phyloP scores from a whole-genome alignment of 2,888 invertebrate genomes.

The Metalampra italica region DNA sequence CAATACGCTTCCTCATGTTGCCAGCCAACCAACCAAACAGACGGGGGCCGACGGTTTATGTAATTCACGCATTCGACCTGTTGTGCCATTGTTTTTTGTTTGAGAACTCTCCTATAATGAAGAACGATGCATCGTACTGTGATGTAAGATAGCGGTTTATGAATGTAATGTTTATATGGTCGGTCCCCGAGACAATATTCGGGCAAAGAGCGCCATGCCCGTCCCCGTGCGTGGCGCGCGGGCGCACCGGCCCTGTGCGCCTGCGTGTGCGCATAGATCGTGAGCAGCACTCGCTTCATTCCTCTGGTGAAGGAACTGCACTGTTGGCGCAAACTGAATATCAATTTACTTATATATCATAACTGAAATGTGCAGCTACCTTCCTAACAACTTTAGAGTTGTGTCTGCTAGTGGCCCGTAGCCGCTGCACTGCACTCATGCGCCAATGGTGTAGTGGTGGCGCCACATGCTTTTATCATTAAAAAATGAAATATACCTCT shows the following conservation, averaged over 20 bases:
- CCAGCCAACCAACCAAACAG: too few species aligned
- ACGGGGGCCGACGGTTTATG: conserved; percentile 1
- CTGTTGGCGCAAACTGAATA: conserved; percentile 45
- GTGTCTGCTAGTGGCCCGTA: neutral
- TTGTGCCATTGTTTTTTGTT: neutral
- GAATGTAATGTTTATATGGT: conserved; percentile 20
- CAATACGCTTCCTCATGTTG: conserved; percentile 1
- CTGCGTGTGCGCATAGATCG: conserved; percentile 65
- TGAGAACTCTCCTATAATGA: too few species aligned
- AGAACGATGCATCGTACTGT: too few species aligned
- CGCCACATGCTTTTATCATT: conserved; percentile 42
- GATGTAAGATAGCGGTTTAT: too few species aligned
- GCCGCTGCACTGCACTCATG: conserved; percentile 15
- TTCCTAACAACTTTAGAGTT: neutral
- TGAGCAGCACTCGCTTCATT: conserved; percentile 72
- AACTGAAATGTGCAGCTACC: neutral
- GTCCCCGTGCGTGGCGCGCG: conserved; percentile 55
- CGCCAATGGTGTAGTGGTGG: conserved; percentile 52
- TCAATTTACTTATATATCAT: neutral
- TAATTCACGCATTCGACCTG: neutral
- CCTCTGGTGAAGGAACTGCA: conserved; percentile 58
- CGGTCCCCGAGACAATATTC: conserved; percentile 52
- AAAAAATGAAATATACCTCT: neutral
- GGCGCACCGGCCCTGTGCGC: conserved; percentile 45
- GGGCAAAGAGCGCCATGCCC: conserved; percentile 47